phyloP scores from a whole-genome alignment of 2,888 invertebrate species.

The Oxystoma pomonae region DNA sequence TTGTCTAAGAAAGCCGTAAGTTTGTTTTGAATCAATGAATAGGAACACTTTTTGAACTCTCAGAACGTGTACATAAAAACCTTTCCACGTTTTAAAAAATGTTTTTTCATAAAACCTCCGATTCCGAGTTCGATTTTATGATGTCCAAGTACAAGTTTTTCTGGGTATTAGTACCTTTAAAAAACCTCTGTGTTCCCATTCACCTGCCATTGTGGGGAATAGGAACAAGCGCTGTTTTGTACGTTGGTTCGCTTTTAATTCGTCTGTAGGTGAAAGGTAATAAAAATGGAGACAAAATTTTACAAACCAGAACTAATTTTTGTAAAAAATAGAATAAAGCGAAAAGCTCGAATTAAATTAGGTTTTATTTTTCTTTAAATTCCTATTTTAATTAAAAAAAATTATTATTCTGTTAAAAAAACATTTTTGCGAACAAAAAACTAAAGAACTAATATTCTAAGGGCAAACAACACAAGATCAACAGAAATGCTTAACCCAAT shows the following conservation, averaged over 20 bases:
- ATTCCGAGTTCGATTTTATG: neutral
- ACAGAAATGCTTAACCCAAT: too few species aligned
- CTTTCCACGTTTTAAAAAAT: conserved; percentile 5
- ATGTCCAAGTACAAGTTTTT: conserved; percentile 6
- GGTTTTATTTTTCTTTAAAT: neutral
- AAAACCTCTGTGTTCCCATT: conserved; percentile 6
- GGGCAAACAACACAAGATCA: too few species aligned
- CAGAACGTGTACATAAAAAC: conserved; percentile 2
- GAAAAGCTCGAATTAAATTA: neutral
- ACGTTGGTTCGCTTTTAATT: neutral
- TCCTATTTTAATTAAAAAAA: neutral
- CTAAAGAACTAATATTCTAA: neutral
- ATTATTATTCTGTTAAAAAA: neutral
- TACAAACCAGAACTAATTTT: neutral
- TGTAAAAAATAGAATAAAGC: neutral
- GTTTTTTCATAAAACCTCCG: conserved; percentile 8
- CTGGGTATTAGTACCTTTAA: neutral
- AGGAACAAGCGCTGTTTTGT: neutral
- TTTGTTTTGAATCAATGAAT: too few species aligned
- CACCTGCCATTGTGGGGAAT: neutral
- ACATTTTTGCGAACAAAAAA: neutral
- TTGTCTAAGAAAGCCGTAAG: too few species aligned
- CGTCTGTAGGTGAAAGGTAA: neutral
- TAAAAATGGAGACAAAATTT: neutral
- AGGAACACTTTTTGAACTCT: conserved; percentile 5